Conservation (phyloP, 2,888 invertebrate genomes). For the Luperina nickerlii region DNA sequence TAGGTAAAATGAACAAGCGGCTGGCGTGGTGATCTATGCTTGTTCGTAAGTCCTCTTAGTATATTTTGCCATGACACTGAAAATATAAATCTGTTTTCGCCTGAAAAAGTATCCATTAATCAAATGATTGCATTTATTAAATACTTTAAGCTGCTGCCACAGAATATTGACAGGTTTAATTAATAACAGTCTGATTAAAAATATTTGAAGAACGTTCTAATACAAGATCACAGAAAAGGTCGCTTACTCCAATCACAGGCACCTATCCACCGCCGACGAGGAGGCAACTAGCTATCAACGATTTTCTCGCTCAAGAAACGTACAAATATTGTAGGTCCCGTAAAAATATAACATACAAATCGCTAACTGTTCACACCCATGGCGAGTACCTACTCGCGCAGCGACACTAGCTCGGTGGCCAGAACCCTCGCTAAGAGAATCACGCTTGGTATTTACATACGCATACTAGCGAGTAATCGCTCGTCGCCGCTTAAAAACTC, state of each 20-base stretch:
- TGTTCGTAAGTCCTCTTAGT: not conserved
- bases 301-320: not conserved
- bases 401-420: not conserved
- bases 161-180: constrained; percentile 37
- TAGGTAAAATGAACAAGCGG: not conserved
- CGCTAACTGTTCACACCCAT: not conserved
- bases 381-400: not conserved
- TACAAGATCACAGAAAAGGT: not conserved
- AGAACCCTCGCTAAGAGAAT: not conserved
- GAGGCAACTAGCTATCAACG: not conserved
- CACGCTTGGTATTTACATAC: too few relatives aligned
- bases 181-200: constrained; percentile 22
- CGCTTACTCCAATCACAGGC: constrained; percentile 13
- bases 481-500: not conserved
- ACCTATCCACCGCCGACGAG: not conserved
- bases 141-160: constrained; percentile 21
- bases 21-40: not conserved
- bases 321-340: not conserved
- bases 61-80: not conserved
- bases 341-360: not conserved
- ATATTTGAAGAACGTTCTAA: constrained; percentile 11
- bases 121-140: constrained; percentile 18
- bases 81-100: not conserved
- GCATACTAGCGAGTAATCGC: not conserved
- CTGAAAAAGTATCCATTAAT: constrained; percentile 24